phyloP scores from a whole-genome alignment of 2,113 vertebrate species.

The Albula glossodonta region DNA sequence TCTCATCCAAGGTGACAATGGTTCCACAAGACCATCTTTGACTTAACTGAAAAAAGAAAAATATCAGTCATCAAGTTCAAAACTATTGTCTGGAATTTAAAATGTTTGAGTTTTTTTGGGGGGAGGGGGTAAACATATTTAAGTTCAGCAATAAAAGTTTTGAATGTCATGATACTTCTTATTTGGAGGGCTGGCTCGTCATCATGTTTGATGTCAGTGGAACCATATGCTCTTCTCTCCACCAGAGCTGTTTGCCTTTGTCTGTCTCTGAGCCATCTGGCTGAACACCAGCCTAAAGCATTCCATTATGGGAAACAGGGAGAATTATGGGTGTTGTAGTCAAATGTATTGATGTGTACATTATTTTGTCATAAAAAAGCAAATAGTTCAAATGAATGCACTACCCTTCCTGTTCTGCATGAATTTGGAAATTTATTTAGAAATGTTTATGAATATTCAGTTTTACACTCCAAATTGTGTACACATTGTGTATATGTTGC shows the following conservation, averaged over 20 bases:
- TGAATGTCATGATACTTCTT: constrained; percentile 52
- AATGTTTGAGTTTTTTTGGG: constrained; percentile 40
- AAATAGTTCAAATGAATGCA: neutral
- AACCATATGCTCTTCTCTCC: constrained; percentile 35
- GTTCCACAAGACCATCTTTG: too few species aligned
- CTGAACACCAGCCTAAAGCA: constrained; percentile 19
- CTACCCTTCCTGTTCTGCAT: too few species aligned
- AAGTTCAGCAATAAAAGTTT: constrained; percentile 47
- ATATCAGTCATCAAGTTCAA: too few species aligned
- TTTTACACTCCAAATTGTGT: too few species aligned
- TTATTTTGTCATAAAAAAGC: neutral
- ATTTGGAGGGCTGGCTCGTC: constrained; percentile 55
- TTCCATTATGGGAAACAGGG: neutral
- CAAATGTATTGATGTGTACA: neutral
- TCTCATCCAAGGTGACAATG: too few species aligned
- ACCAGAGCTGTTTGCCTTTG: constrained; percentile 58
- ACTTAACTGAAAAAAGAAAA: too few species aligned
- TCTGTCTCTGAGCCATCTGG: constrained; percentile 48
- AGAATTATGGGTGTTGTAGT: neutral
- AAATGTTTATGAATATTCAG: too few species aligned
- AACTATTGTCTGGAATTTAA: constrained; percentile 15
- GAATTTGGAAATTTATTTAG: neutral
- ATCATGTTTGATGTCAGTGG: constrained; percentile 55
- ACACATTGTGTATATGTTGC: too few species aligned
- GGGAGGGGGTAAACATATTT: constrained; percentile 43